Base-by-base conservation (phyloP, 2,888 invertebrate genomes). In the Eumacrocentrus americanus region DNA sequence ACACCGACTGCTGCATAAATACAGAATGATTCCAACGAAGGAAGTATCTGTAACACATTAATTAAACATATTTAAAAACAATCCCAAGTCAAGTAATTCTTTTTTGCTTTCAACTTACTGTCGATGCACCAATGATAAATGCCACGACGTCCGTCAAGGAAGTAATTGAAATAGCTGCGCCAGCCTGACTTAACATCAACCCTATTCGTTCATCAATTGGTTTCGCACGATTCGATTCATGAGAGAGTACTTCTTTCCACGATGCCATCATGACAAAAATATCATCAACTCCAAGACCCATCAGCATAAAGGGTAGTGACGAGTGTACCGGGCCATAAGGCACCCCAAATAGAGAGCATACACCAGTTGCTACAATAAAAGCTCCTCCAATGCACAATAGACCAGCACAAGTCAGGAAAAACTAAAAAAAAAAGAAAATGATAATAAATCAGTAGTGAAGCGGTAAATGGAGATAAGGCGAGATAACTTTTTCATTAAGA, bases 181-280 rank as follows among this genome's bases (percentile, higher is more conserved):
- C 93, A 3, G 92, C 92, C 75, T 92, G 91, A 76, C 89, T 87
- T 54, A 92, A 76, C 84, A 90, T 88, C 38, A 87, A 76, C 0
- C 88, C 92, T 54, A 92, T 83, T 79, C 85, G 85, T 69, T 88
- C 84, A n/a, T 86, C 84, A 25, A 90, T 73, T 66, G 86, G 83
- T 67, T 84, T 82, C 57, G 82, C 80, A 47, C 81, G 79, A 67
- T 83, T 81, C 64, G 85, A 83, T 50, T 85, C 82, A 38, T 82
- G 79, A 7, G 86, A 81, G 11, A 88, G 76, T 58, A 83, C 70
- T 72, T 90, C 87, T 63, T 88, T 87, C 89, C 90, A 91, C 74
- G 90, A 89, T 16, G 90, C 89, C 82, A 89, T 87, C 82, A 93
- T 90, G 0, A 94, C 91, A 80, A 94, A 92, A 87, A 92, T 91